Evolutionary conservation across 2,888 invertebrate species (phyloP), one percentile per base, ranked within the genome.

Genomic region (Erebia aethiops): DNA sequence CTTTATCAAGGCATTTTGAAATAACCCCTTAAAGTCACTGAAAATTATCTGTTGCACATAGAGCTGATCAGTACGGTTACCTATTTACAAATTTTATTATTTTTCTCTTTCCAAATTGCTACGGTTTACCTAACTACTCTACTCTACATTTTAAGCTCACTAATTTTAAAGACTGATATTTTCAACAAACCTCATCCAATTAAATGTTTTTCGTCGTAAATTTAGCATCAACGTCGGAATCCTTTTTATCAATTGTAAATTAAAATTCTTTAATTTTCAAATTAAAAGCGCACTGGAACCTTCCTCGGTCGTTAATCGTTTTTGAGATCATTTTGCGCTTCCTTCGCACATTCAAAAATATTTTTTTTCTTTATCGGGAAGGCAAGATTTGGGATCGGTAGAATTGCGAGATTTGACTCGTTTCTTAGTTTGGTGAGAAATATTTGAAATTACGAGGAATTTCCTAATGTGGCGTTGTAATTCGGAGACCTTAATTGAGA

Each of bases 361-460:
- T 26, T 74, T 68, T 74, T 72, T 67, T 61, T 57, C 46, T 21
- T 41, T 67, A 71, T 73, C 69, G 52, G 67, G 51, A 67, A 65
- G 14, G 72, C 56, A 54, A 62, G 71, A 11, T 67, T 51, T 35
- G 35, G 63, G 64, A 54, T 68, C 51, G 49, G 54, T n/a, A n/a
- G 65, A 69, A 71, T 69, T 69, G 72, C 68, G 68, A 66, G 62
- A 62, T 51, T 41, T 61, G 62, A 64, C 70, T 46, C 70, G 61
- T 64, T 70, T 69, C 72, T 65, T 69, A 74, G 72, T 71, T 70
- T 72, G 72, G 72, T 72, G 74, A 74, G 74, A 73, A 74, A 73
- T 75, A 74, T 72, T 70, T 75, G 57, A 63, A 69, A 70, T 70
- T 65, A 61, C 71, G 69, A 46, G 61, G 68, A 70, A 74, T 74